These are phyloP conservation scores for Anodontia alba DNA, from an alignment of 2,888 invertebrate species.

Conservation along the genomic window DNA sequence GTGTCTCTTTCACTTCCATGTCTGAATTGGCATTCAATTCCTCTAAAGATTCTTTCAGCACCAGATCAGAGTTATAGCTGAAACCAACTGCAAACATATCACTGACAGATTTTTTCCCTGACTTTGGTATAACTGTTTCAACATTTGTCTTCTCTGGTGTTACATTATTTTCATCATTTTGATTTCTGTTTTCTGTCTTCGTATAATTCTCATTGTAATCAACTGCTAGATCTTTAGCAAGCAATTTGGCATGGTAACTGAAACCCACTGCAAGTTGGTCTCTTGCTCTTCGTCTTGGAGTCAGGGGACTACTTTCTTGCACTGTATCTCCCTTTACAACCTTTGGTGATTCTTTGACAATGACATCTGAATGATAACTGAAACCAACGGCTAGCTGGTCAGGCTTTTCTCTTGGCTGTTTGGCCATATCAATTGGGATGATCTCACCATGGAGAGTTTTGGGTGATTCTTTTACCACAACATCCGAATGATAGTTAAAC, in stretches of 20 bases:
- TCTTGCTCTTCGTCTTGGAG: slow-evolving; percentile 39
- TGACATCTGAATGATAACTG: slow-evolving; percentile 45
- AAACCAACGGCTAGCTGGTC: slow-evolving; percentile 59
- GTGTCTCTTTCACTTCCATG: background rate
- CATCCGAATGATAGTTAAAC: slow-evolving; percentile 53
- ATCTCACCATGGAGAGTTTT: slow-evolving; percentile 51
- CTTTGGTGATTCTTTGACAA: slow-evolving; percentile 48
- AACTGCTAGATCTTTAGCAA: slow-evolving; percentile 44
- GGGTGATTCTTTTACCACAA: slow-evolving; percentile 55
- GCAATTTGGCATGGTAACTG: slow-evolving; percentile 49
- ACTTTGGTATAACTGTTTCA: slow-evolving; percentile 9
- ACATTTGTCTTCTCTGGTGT: slow-evolving; percentile 3
- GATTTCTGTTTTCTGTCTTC: slow-evolving; percentile 16
- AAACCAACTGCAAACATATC: slow-evolving; percentile 53
- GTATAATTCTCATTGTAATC: slow-evolving; percentile 10
- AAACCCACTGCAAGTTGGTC: slow-evolving; percentile 59
- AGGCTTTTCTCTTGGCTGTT: slow-evolving; percentile 35
- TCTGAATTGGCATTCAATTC: slow-evolving; percentile 35
- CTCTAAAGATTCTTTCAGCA: slow-evolving; percentile 31
- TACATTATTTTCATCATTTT: slow-evolving; percentile 12
- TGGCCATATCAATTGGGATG: slow-evolving; percentile 41
- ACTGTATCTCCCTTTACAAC: slow-evolving; percentile 40
- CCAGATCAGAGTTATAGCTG: slow-evolving; percentile 50
- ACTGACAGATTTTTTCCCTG: slow-evolving; percentile 27
- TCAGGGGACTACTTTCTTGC: slow-evolving; percentile 25